Percentiles rank a stretch among this genome's conserved stretches.
Evolutionary conservation across 1,140 invertebrate genomes (phyloP).

Genomic region (Colletes latitarsis): DNA sequence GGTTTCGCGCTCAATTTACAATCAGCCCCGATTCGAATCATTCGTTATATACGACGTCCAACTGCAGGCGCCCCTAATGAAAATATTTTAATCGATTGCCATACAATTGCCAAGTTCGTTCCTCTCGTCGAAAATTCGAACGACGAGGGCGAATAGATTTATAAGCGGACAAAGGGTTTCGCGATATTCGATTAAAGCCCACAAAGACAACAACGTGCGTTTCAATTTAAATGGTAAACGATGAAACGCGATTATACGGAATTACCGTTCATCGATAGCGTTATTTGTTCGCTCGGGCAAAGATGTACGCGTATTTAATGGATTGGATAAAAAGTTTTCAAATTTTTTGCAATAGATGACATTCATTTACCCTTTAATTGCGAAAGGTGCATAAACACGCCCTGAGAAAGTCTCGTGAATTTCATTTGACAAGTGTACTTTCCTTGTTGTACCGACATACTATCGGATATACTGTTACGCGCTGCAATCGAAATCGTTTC

Average conservation of each 20-base stretch:
- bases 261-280: conserved; percentile 27
- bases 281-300: background rate
- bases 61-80: conserved; percentile 47
- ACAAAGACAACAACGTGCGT: conserved; percentile 43
- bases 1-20: conserved; percentile 81
- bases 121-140: conserved; percentile 41
- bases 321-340: too few relatives aligned
- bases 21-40: conserved; percentile 72
- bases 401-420: too few relatives aligned
- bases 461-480: too few relatives aligned
- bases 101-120: conserved; percentile 33
- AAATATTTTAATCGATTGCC: conserved; percentile 68
- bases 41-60: conserved; percentile 55
- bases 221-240: conserved; percentile 46
- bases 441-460: too few relatives aligned
- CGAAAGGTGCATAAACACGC: too few relatives aligned
- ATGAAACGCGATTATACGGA: conserved; percentile 24
- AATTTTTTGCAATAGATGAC: too few relatives aligned
- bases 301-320: too few relatives aligned
- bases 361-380: too few relatives aligned
- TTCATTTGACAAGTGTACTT: too few relatives aligned
- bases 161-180: conserved; percentile 6
- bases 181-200: conserved; percentile 40
- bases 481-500: too few relatives aligned
- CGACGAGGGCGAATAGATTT: conserved; percentile 35